A percentile compares a stretch with the other conserved stretches of the same genome.
Evolutionary conservation across 2,797 vertebrate species (phyloP).

Genomic region (Fundulus diaphanus): DNA sequence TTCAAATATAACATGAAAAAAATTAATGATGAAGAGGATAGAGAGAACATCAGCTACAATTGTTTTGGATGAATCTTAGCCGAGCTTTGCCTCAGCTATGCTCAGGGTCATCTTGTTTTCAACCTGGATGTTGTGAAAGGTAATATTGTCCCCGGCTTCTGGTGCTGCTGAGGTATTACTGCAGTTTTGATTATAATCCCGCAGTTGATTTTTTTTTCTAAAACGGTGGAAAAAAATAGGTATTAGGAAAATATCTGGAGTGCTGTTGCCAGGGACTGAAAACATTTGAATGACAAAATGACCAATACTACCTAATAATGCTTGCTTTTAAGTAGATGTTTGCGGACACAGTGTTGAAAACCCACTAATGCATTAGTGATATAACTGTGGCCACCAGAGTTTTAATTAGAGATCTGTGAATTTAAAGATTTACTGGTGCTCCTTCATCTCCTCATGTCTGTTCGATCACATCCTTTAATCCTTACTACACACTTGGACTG

Average conservation of each 20-base stretch:
- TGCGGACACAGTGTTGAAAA: not conserved
- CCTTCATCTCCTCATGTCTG: not conserved
- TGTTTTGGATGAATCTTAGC: not conserved
- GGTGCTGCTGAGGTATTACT: not conserved
- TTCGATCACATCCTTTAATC: constrained; percentile 15
- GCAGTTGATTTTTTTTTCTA: not conserved
- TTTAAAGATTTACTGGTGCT: constrained; percentile 16
- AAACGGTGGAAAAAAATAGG: not conserved
- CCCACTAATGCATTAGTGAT: constrained; percentile 5
- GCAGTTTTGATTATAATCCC: not conserved
- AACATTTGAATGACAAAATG: constrained; percentile 19
- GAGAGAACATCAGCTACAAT: no score
- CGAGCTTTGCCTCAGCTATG: not conserved
- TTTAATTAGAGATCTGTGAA: constrained; percentile 20
- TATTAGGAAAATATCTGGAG: not conserved
- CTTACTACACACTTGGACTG: constrained; percentile 4
- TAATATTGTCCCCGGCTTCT: not conserved
- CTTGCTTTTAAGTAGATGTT: not conserved
- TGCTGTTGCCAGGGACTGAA: not conserved
- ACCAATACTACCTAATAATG: constrained; percentile 1
- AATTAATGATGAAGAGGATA: not conserved
- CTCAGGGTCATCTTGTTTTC: not conserved
- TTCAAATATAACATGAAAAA: not conserved
- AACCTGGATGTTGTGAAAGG: not conserved
- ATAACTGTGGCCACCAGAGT: constrained; percentile 13